phyloP scores from a whole-genome alignment of 2,888 invertebrate species.

The Girardia tigrina region DNA sequence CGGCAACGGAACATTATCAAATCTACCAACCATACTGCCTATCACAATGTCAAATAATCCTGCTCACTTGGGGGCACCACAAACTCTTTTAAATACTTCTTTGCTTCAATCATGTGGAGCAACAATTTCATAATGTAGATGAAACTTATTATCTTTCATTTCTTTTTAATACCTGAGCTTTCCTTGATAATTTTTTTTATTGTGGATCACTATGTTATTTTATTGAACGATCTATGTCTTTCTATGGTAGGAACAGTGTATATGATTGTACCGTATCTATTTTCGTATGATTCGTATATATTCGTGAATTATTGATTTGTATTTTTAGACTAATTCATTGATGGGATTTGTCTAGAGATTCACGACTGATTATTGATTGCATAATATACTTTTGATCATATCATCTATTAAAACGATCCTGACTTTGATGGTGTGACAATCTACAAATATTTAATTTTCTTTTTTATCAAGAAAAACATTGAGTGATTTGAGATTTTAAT shows the following conservation, averaged over 20 bases:
- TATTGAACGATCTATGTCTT: slow-evolving; percentile 17
- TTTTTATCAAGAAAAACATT: slow-evolving; percentile 18
- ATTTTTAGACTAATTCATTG: slow-evolving; percentile 17
- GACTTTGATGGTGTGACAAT: slow-evolving; percentile 23
- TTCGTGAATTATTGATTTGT: slow-evolving; percentile 20
- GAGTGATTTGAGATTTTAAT: slow-evolving; percentile 7
- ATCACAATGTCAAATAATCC: neutral
- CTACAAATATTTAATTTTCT: neutral
- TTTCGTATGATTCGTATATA: slow-evolving; percentile 18
- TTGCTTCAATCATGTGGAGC: slow-evolving; percentile 13
- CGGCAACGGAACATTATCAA: neutral
- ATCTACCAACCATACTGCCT: neutral
- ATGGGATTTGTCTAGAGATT: slow-evolving; percentile 2
- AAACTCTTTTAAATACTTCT: slow-evolving; percentile 18
- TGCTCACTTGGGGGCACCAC: slow-evolving; percentile 15
- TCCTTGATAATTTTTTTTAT: slow-evolving; percentile 21
- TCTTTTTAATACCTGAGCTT: slow-evolving; percentile 23
- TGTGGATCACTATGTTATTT: neutral
- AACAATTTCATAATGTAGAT: slow-evolving; percentile 18
- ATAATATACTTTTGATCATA: slow-evolving; percentile 20
- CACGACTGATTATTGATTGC: slow-evolving; percentile 19
- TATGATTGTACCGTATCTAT: slow-evolving; percentile 20
- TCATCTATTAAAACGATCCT: neutral
- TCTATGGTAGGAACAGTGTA: slow-evolving; percentile 8
- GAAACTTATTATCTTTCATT: slow-evolving; percentile 4